Percentiles rank a stretch among this genome's conserved stretches.
These are phyloP conservation scores for honey bee (Apis mellifera) DNA, from an alignment of 1,140 invertebrate genomes.

Conservation along the genomic window DNA sequence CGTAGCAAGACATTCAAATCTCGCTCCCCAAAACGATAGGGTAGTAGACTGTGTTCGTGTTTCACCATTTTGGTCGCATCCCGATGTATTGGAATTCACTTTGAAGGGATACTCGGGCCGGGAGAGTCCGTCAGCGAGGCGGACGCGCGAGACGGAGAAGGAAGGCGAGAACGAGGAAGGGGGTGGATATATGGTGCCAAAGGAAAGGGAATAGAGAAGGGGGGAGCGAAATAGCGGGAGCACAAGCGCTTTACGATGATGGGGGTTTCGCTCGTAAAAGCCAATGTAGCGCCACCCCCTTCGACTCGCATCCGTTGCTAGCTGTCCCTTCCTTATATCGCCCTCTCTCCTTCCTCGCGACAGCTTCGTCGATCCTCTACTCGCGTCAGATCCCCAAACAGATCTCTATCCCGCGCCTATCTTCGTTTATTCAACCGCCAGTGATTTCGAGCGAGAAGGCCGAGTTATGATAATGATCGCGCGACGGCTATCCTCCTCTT, in stretches of 20 bases:
- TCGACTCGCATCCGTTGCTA: constrained; percentile 35
- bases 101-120: constrained; percentile 47
- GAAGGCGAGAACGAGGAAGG: background rate
- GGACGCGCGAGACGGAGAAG: background rate
- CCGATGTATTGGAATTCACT: constrained; percentile 72
- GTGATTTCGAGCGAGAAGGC: background rate
- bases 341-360: constrained; percentile 21
- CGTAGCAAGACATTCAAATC: constrained; percentile 71
- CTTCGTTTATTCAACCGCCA: constrained; percentile 35
- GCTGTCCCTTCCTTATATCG: constrained; percentile 14
- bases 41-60: constrained; percentile 29
- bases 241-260: constrained; percentile 68
- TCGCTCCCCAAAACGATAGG: constrained; percentile 39
- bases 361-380: constrained; percentile 21
- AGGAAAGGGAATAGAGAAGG: background rate
- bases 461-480: constrained; percentile 18
- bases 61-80: constrained; percentile 64
- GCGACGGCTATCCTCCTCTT: background rate
- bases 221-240: constrained; percentile 44
- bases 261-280: constrained; percentile 69
- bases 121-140: constrained; percentile 37
- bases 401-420: background rate
- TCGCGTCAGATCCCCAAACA: background rate
- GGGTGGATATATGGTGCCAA: too few species aligned
- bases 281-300: constrained; percentile 66